Evolutionary conservation across 2,888 invertebrate species (phyloP).

Genomic region (Tinea semifulvella): DNA sequence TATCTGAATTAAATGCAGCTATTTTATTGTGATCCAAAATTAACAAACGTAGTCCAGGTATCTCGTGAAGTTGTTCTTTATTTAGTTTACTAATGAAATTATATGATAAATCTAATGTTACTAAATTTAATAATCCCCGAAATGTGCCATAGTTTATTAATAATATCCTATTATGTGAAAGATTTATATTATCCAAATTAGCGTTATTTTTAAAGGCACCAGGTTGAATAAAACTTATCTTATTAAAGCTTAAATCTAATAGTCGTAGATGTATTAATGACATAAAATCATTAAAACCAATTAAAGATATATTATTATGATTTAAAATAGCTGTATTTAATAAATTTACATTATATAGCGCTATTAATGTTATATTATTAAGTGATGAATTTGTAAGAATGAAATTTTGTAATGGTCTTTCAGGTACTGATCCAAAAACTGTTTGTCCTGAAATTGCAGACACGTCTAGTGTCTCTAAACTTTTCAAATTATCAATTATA

Average conservation of each 20-base stretch:
- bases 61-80: constrained; percentile 37
- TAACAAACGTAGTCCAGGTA: constrained; percentile 28
- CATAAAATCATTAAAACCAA: constrained; percentile 29
- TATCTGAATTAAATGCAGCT: constrained; percentile 25
- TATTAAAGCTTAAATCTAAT: constrained; percentile 40
- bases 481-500: constrained; percentile 22
- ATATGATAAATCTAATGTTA: constrained; percentile 37
- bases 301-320: constrained; percentile 27
- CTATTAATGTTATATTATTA: constrained; percentile 27
- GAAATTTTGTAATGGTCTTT: neutral
- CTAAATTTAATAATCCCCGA: constrained; percentile 30
- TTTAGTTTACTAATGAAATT: constrained; percentile 35
- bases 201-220: constrained; percentile 36
- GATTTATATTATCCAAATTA: constrained; percentile 29
- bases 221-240: constrained; percentile 36
- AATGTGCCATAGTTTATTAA: constrained; percentile 38
- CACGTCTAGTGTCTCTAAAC: constrained; percentile 20
- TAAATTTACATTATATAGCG: constrained; percentile 25
- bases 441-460: neutral
- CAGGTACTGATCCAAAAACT: neutral
- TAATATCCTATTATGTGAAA: constrained; percentile 38
- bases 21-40: constrained; percentile 43
- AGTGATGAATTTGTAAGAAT: constrained; percentile 24
- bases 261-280: constrained; percentile 26
- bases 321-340: constrained; percentile 29